Evolutionary conservation across 2,113 vertebrate species (phyloP).

Genomic region (Atractosteus spatula): DNA sequence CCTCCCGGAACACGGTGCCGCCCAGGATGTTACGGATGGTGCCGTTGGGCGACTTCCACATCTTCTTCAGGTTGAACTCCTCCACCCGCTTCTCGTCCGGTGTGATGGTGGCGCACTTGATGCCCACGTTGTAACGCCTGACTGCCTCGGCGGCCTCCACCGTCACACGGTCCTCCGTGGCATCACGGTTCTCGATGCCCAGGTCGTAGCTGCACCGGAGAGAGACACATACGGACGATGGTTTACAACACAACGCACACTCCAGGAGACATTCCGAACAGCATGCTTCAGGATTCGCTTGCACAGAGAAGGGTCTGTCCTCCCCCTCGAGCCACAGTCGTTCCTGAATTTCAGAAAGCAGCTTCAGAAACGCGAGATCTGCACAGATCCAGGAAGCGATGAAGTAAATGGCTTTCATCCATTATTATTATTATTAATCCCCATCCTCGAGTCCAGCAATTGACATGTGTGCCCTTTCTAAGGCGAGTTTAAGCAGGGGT

Average conservation of each 20-base stretch:
- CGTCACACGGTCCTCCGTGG: slow-evolving; percentile 85
- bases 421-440: too few relatives aligned
- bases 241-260: background rate
- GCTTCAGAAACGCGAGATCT: too few relatives aligned
- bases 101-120: slow-evolving; percentile 97
- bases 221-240: background rate
- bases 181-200: slow-evolving; percentile 89
- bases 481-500: too few relatives aligned
- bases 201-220: slow-evolving; percentile 81
- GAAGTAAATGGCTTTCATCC: too few relatives aligned
- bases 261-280: too few relatives aligned
- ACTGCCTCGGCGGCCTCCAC: slow-evolving; percentile 91
- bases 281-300: too few relatives aligned
- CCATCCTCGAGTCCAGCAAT: too few relatives aligned
- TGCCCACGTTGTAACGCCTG: slow-evolving; percentile 80
- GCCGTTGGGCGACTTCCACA: slow-evolving; percentile 98
- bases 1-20: slow-evolving; percentile 94
- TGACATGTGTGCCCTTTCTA: too few relatives aligned
- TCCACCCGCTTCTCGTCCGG: slow-evolving; percentile 94
- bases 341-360: too few relatives aligned
- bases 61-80: slow-evolving; percentile 94
- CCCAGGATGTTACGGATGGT: slow-evolving; percentile 97
- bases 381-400: too few relatives aligned
- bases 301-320: too few relatives aligned
- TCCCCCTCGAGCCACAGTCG: too few relatives aligned